These are phyloP conservation scores for Spodoptera litura DNA, from an alignment of 1,140 invertebrate species.

Conservation along the genomic window DNA sequence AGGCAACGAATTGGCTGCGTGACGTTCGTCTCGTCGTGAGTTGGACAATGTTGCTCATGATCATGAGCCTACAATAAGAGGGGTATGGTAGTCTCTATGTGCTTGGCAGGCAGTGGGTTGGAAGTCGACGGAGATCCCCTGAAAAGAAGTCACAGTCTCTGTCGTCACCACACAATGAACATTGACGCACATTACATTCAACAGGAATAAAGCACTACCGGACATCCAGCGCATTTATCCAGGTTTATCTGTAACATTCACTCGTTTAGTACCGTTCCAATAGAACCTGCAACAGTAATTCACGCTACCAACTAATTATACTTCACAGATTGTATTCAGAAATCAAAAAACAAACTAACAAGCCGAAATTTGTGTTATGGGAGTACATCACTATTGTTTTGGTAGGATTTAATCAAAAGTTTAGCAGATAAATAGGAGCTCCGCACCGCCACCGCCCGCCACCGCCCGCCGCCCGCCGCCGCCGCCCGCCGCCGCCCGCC, in stretches of 20 bases:
- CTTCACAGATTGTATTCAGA: background rate
- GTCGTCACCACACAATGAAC: too few relatives aligned
- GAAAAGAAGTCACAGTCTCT: too few relatives aligned
- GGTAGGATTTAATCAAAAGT: conserved; percentile 38
- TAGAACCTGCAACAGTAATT: background rate
- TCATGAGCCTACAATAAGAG: too few relatives aligned
- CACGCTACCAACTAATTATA: background rate
- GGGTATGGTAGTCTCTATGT: too few relatives aligned
- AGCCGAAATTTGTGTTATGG: conserved; percentile 21
- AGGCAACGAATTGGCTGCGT: too few relatives aligned
- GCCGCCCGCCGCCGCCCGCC: background rate
- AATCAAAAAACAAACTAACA: conserved; percentile 40
- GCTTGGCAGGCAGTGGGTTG: too few relatives aligned
- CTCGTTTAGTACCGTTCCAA: background rate
- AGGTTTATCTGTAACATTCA: background rate
- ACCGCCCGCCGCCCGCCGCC: background rate
- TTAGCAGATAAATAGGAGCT: conserved; percentile 4
- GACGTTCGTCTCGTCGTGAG: too few relatives aligned
- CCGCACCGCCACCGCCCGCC: background rate
- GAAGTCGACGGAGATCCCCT: too few relatives aligned
- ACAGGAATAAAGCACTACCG: too few relatives aligned
- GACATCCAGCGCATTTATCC: too few relatives aligned
- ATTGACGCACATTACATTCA: too few relatives aligned
- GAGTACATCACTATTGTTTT: conserved; percentile 22
- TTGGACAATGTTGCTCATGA: too few relatives aligned